phyloP scores from a whole-genome alignment of 2,888 invertebrate species.

The Mongoloraphidia duomilia region DNA sequence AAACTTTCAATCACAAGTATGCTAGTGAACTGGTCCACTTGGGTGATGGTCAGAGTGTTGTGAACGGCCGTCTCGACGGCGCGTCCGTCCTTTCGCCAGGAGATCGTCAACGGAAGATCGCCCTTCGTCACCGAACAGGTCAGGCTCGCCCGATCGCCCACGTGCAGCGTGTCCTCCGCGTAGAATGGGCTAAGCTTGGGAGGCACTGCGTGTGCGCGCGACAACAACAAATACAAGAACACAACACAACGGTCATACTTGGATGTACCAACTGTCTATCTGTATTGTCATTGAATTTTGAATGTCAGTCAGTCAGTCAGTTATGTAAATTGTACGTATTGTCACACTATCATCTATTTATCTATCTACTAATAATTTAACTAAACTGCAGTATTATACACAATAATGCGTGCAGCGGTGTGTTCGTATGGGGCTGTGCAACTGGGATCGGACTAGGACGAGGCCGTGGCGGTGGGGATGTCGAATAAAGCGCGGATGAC shows the following conservation, averaged over 20 bases:
- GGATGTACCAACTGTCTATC: neutral
- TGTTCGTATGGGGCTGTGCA: no score
- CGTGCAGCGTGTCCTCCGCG: constrained; percentile 51
- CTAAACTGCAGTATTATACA: no score
- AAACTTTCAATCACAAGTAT: constrained; percentile 63
- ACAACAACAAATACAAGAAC: neutral
- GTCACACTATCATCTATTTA: neutral
- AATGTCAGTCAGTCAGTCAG: no score
- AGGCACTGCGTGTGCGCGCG: constrained; percentile 44
- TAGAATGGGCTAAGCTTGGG: constrained; percentile 64
- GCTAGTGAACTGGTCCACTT: constrained; percentile 63
- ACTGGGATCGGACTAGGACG: no score
- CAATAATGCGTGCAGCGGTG: no score
- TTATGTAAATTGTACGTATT: no score
- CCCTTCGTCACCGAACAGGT: constrained; percentile 64
- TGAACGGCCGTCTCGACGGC: constrained; percentile 45
- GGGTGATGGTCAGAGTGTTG: constrained; percentile 44
- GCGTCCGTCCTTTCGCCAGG: constrained; percentile 62
- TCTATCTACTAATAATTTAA: neutral
- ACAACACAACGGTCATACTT: neutral
- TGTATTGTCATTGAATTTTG: neutral
- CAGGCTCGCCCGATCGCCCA: constrained; percentile 57
- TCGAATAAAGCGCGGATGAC: no score
- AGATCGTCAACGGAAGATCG: constrained; percentile 58
- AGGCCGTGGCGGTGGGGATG: no score